phyloP scores from a whole-genome alignment of 2,888 invertebrate species.

The Calameuta filiformis region DNA sequence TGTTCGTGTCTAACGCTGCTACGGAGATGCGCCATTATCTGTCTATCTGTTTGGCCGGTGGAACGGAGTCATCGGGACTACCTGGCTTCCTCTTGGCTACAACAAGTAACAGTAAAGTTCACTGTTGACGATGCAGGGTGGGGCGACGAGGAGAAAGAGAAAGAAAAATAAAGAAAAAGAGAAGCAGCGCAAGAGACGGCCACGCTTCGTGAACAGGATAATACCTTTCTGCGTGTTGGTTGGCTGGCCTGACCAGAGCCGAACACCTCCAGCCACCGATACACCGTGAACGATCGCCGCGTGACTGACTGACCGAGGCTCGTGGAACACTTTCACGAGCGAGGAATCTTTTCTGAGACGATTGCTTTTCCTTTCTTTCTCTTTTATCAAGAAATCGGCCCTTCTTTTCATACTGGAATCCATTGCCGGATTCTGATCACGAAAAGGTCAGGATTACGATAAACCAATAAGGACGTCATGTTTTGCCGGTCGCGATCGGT shows the following conservation, averaged over 20 bases:
- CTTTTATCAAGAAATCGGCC: not conserved
- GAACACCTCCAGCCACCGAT: not conserved
- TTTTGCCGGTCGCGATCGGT: not conserved
- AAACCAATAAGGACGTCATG: not conserved
- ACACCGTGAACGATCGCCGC: not conserved
- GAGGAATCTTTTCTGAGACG: not conserved
- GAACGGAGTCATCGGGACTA: not conserved
- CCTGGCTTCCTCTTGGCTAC: not conserved
- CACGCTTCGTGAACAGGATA: not conserved
- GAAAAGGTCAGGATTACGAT: not conserved
- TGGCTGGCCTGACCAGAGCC: not conserved
- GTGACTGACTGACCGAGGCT: conserved; percentile 4
- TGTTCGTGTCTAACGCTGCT: not conserved
- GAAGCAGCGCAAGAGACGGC: not conserved
- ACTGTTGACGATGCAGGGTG: not conserved
- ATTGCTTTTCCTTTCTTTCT: not conserved
- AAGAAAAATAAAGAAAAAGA: not conserved
- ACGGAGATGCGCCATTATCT: not conserved
- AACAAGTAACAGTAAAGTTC: not conserved
- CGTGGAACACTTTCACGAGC: not conserved
- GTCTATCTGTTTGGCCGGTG: not conserved
- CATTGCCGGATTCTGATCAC: not conserved
- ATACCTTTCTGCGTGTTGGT: not conserved
- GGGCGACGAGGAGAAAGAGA: not conserved
- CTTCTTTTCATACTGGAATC: not conserved